Evolutionary conservation across 2,113 vertebrate species (phyloP).

Genomic region (Gambusia affinis): DNA sequence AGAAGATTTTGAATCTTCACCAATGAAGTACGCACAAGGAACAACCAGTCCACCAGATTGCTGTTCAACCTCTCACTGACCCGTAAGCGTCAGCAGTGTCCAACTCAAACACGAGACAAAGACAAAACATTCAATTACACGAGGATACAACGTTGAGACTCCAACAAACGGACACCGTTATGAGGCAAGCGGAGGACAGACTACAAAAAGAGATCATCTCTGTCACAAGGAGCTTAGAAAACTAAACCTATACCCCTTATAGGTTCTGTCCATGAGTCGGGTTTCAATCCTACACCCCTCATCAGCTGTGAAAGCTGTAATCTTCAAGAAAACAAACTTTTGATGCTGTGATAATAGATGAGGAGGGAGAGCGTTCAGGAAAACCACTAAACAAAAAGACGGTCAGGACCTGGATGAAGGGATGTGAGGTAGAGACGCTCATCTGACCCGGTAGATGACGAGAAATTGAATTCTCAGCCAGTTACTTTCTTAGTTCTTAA

Average conservation of each 20-base stretch:
- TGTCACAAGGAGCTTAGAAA: constrained; percentile 4
- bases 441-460: constrained; percentile 61
- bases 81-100: constrained; percentile 56
- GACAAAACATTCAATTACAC: constrained; percentile 74
- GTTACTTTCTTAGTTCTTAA: constrained; percentile 37
- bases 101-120: constrained; percentile 74
- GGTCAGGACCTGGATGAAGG: constrained; percentile 61
- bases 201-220: constrained; percentile 24
- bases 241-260: constrained; percentile 11
- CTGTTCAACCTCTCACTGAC: constrained; percentile 17
- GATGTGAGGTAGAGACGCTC: constrained; percentile 83
- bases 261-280: no score
- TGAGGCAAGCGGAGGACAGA: constrained; percentile 64
- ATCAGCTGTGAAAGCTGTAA: constrained; percentile 22
- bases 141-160: constrained; percentile 71
- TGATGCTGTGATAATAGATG: constrained; percentile 9
- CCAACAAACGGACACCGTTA: constrained; percentile 61
- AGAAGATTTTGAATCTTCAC: constrained; percentile 28
- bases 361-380: constrained; percentile 47
- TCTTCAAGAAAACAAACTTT: constrained; percentile 4
- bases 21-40: constrained; percentile 35
- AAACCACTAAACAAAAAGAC: constrained; percentile 26
- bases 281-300: constrained; percentile 25
- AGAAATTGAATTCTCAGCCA: constrained; percentile 29
- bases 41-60: not conserved